Evolutionary conservation across 2,113 vertebrate genomes (phyloP).

Genomic region (Ailurus styani): DNA sequence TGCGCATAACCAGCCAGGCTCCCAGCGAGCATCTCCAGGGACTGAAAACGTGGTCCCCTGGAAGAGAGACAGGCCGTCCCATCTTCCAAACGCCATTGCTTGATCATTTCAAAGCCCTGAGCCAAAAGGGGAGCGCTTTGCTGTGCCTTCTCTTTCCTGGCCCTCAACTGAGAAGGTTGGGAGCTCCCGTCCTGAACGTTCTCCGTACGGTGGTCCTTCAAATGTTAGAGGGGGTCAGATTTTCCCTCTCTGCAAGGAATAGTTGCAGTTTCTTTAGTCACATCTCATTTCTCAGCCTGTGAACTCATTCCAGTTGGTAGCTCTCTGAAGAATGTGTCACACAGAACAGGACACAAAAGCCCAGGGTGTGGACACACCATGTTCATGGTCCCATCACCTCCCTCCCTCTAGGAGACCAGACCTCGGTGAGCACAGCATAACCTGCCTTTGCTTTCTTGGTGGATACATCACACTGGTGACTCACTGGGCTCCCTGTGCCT

Average conservation of each 20-base stretch:
- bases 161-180: neutral
- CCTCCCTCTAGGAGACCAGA: neutral
- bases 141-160: neutral
- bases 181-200: neutral
- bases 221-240: neutral
- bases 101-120: neutral
- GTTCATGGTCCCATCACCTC: accelerated
- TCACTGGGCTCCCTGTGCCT: no score
- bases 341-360: neutral
- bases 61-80: neutral
- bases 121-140: neutral
- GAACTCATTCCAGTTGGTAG: neutral
- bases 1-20: neutral
- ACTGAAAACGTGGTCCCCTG: neutral
- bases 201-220: neutral
- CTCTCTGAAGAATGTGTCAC: neutral
- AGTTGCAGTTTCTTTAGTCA: neutral
- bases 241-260: neutral
- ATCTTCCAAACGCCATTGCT: neutral
- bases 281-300: neutral
- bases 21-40: neutral
- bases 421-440: accelerated
- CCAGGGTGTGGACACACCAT: neutral
- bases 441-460: neutral
- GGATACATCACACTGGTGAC: neutral